phyloP scores from a whole-genome alignment of 2,797 vertebrate genomes.

The Orientallactaga sibirica region DNA sequence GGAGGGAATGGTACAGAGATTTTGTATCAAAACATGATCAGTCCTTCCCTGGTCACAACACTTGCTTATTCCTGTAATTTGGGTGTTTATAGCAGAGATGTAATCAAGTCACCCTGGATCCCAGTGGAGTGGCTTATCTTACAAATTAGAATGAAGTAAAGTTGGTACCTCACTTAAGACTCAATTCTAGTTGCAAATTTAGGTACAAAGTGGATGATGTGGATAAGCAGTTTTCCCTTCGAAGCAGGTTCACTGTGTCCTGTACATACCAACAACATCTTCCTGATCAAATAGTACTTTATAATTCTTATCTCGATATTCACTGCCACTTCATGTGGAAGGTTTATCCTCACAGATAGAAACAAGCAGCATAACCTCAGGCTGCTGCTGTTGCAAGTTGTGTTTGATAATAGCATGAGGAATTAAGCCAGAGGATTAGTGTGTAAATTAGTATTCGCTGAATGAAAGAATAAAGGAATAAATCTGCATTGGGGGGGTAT shows the following conservation, averaged over 20 bases:
- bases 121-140: background rate
- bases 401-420: background rate
- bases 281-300: background rate
- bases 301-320: slow-evolving; percentile 20
- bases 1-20: slow-evolving; percentile 55
- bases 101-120: background rate
- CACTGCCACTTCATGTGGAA: background rate
- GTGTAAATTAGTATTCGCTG: background rate
- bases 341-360: background rate
- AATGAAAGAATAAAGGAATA: slow-evolving; percentile 6
- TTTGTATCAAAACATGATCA: slow-evolving; percentile 65
- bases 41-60: background rate
- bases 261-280: background rate
- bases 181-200: background rate
- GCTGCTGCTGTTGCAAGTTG: background rate
- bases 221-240: background rate
- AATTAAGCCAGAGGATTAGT: background rate
- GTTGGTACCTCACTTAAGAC: background rate
- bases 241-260: background rate
- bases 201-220: background rate
- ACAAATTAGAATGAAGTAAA: background rate
- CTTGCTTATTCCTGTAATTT: slow-evolving; percentile 5
- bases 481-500: background rate
- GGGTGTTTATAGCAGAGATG: background rate
- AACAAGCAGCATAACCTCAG: background rate